Evolutionary conservation across 2,888 invertebrate species (phyloP), one percentile per base, ranked within the genome.

Genomic region (Aplocera efformata): DNA sequence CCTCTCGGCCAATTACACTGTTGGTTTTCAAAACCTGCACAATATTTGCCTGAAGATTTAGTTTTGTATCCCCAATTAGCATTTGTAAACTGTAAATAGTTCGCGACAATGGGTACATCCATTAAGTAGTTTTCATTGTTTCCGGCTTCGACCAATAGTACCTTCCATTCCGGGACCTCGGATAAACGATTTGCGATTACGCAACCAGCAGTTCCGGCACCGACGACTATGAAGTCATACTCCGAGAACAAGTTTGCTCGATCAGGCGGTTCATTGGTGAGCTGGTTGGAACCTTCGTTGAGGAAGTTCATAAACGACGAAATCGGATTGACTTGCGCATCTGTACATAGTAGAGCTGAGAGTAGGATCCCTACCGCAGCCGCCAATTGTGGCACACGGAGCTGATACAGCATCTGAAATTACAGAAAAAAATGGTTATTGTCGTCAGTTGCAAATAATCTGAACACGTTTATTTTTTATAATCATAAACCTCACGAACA

Each of bases 41-140:
- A 95, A 53, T 92, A 93, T 35, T 82, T 90, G 27, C 90, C 86
- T 7, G 94, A 94, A 0, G 95, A 93, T 67, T 93, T 92, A 0
- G 95, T 95, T 65, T 92, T 91, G 72, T 95, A 96, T 51, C 90
- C 92, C 96, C 96, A 96, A 67, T 95, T 95, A 28, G 93, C 90
- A 26, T 91, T 85, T 3, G 91, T 90, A 56, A 93, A 90, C 62
- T 95, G 95, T 5, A 94, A 78, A 56, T 92, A 92, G 65, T 92
- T 92, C 1, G 93, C 93, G 1, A 93, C 64, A n/a, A 94, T 78
- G 0, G 94, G 94, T 17, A 94, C 88, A 63, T 94, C 94, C 94
- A 94, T 94, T 6, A 94, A 58, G 36, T 89, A 90, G 60, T 92
- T 92, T 75, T 95, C 94, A 6, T 89, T 90, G 9, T 77, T 77